Percentiles rank a stretch among this genome's conserved stretches.
These are phyloP conservation scores for Virgularia gustaviana DNA, from an alignment of 92 coral and sea anemone species.

Conservation along the genomic window DNA sequence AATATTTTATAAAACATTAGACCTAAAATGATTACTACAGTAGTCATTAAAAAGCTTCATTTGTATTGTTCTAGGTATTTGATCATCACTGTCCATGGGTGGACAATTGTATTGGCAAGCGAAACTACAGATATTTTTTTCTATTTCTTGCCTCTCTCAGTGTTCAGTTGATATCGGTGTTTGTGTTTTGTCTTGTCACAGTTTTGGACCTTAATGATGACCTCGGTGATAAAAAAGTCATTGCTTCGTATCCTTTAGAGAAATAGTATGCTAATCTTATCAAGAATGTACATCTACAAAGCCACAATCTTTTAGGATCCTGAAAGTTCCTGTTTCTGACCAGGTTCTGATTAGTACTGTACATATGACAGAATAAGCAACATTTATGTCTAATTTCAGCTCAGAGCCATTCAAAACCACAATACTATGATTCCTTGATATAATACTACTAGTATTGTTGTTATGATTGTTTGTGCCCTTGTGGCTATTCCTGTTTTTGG, in stretches of 20 bases:
- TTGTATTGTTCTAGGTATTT: conserved; percentile 68
- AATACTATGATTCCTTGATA: conserved; percentile 56
- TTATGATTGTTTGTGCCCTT: conserved; percentile 84
- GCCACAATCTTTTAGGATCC: too few relatives aligned
- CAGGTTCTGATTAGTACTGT: too few relatives aligned
- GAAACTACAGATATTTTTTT: conserved; percentile 93
- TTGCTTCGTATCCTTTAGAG: conserved; percentile 79
- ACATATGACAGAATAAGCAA: too few relatives aligned
- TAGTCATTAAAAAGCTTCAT: background rate
- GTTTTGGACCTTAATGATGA: conserved; percentile 61
- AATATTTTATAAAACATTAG: background rate
- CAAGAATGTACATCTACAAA: too few relatives aligned
- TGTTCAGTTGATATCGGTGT: conserved; percentile 74
- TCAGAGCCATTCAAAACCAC: too few relatives aligned
- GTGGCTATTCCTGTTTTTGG: conserved; percentile 93
- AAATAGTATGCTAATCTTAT: too few relatives aligned
- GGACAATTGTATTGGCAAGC: conserved; percentile 92
- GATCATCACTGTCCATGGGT: conserved; percentile 99
- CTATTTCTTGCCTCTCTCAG: conserved; percentile 80
- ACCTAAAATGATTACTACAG: background rate
- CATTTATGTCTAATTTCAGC: too few relatives aligned
- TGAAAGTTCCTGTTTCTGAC: too few relatives aligned
- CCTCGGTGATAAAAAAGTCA: conserved; percentile 51
- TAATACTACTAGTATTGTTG: conserved; percentile 56
- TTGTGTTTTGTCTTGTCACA: conserved; percentile 63